Conservation (phyloP, 2,888 invertebrate species). For the Cheilosia variabilis region DNA sequence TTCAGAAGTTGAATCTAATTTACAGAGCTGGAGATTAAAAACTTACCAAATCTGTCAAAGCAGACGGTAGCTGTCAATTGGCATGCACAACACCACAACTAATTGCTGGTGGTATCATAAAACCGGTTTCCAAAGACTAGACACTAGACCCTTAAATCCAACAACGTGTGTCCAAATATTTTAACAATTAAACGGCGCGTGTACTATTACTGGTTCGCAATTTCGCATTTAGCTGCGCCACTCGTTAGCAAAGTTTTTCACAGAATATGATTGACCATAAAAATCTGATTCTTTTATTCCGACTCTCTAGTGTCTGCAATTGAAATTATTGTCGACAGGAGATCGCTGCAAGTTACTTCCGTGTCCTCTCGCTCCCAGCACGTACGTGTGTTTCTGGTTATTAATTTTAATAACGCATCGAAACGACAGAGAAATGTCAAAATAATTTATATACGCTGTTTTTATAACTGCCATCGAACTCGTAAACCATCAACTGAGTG, state of each 20-base stretch:
- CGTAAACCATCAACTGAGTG: slow-evolving; percentile 71
- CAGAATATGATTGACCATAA: slow-evolving; percentile 13
- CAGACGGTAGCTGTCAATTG: too few relatives aligned
- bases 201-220: background rate
- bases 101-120: slow-evolving; percentile 7
- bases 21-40: too few relatives aligned
- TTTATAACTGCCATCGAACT: slow-evolving; percentile 70
- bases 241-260: slow-evolving; percentile 4
- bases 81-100: background rate
- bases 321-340: slow-evolving; percentile 22
- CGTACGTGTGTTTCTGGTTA: slow-evolving; percentile 46
- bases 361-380: background rate
- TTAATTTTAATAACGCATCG: slow-evolving; percentile 71
- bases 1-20: too few relatives aligned
- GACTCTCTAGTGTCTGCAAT: slow-evolving; percentile 24
- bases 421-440: slow-evolving; percentile 74
- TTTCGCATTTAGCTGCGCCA: background rate
- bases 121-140: background rate
- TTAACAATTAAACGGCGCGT: background rate
- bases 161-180: slow-evolving; percentile 5
- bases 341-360: slow-evolving; percentile 1
- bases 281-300: slow-evolving; percentile 28
- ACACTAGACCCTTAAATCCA: slow-evolving; percentile 11
- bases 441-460: slow-evolving; percentile 68
- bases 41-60: too few relatives aligned